phyloP scores from a whole-genome alignment of 2,888 invertebrate genomes.

The Campaea margaritaria region DNA sequence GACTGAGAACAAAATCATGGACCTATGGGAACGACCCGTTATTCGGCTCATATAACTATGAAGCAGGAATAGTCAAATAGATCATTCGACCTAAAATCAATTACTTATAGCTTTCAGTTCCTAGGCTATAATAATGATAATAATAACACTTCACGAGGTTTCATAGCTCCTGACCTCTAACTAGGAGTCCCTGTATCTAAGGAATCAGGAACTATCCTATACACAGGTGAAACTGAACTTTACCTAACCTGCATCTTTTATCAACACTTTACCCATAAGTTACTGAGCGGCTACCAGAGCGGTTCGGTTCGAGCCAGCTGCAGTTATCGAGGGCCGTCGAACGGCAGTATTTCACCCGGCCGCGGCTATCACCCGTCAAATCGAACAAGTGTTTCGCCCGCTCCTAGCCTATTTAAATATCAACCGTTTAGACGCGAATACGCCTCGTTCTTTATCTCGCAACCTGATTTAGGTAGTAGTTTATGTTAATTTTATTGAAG shows the following conservation, averaged over 20 bases:
- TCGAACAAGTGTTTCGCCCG: conserved; percentile 81
- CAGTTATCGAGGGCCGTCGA: conserved; percentile 61
- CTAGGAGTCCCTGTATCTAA: too few relatives aligned
- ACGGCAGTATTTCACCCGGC: conserved; percentile 74
- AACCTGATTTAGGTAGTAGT: conserved; percentile 50
- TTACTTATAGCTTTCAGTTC: not conserved
- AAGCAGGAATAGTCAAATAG: too few relatives aligned
- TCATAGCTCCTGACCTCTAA: too few relatives aligned
- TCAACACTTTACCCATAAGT: conserved; percentile 14
- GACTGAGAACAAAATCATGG: too few relatives aligned
- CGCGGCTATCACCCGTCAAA: conserved; percentile 80
- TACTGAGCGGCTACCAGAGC: conserved; percentile 38
- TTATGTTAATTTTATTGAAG: conserved; percentile 47
- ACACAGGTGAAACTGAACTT: conserved; percentile 9
- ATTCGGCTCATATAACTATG: too few relatives aligned
- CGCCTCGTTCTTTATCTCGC: conserved; percentile 58
- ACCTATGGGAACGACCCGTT: too few relatives aligned
- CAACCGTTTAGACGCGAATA: conserved; percentile 73
- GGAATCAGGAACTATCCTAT: too few relatives aligned
- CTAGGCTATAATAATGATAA: not conserved
- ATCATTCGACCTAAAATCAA: not conserved
- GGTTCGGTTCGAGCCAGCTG: conserved; percentile 61
- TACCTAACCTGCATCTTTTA: conserved; percentile 1
- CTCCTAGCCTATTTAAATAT: conserved; percentile 79
- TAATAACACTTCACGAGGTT: too few relatives aligned